Percentiles rank a stretch among this genome's conserved stretches.
Evolutionary conservation across 2,113 vertebrate genomes (phyloP).

Genomic region (Sylvietta virens): DNA sequence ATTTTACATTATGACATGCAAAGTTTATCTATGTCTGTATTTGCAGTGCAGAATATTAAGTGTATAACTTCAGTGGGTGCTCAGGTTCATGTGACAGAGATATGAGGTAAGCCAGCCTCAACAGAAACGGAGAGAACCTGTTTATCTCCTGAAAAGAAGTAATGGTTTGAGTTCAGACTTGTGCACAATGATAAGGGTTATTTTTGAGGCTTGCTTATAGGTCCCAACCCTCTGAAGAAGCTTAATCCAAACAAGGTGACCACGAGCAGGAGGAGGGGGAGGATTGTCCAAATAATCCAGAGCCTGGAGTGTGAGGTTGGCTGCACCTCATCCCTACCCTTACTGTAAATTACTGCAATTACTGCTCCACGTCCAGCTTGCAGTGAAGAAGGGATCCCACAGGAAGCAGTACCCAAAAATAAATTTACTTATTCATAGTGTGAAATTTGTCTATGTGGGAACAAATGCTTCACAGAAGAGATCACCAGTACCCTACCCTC

Average conservation of each 20-base stretch:
- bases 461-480: background rate
- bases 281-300: background rate
- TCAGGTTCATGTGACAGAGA: background rate
- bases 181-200: background rate
- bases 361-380: background rate
- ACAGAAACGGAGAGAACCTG: background rate
- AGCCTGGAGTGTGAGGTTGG: background rate
- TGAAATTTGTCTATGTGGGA: background rate
- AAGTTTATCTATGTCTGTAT: background rate
- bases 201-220: background rate
- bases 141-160: background rate
- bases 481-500: background rate
- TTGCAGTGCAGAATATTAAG: background rate
- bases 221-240: background rate
- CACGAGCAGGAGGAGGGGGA: background rate
- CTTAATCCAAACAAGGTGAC: background rate
- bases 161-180: background rate
- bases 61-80: background rate
- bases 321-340: background rate
- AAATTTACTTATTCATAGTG: background rate
- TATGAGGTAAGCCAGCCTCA: background rate
- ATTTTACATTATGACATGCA: background rate
- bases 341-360: background rate
- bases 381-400: background rate
- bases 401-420: background rate